Percentiles rank a stretch among this genome's conserved stretches.
phyloP scores from a whole-genome alignment of 2,113 vertebrate genomes.

The Hippocampus guttulatus region DNA sequence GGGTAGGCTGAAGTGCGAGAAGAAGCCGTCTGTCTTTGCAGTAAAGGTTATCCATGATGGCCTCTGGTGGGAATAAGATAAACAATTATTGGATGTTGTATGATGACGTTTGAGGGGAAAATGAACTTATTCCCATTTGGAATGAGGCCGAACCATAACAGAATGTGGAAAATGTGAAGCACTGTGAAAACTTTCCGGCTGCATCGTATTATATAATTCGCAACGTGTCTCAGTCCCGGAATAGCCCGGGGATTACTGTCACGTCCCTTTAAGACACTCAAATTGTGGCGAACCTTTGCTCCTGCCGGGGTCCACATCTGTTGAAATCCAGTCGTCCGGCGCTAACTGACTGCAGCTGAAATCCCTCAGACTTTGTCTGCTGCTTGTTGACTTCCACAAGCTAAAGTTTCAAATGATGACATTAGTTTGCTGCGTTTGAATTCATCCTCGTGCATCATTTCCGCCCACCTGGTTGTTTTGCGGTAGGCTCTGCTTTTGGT shows the following conservation, averaged over 20 bases:
- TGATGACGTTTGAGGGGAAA: no score
- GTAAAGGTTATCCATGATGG: conserved; percentile 17
- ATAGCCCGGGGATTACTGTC: neutral
- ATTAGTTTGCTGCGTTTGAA: neutral
- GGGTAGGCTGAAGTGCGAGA: conserved; percentile 26
- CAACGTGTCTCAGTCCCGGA: no score
- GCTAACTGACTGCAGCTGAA: conserved; percentile 27
- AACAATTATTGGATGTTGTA: no score
- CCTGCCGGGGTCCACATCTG: conserved; percentile 61
- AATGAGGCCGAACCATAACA: no score
- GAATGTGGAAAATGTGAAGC: no score
- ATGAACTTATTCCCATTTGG: no score
- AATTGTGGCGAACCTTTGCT: conserved; percentile 50
- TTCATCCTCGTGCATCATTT: neutral
- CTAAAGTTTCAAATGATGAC: conserved; percentile 13
- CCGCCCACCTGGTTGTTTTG: conserved; percentile 9
- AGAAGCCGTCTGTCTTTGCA: conserved; percentile 34
- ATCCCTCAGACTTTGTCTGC: conserved; percentile 16
- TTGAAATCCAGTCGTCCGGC: conserved; percentile 70
- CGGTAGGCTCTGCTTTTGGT: conserved; percentile 29
- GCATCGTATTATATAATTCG: no score
- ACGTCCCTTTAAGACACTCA: neutral
- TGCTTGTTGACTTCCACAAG: conserved; percentile 21
- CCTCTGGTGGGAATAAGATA: conserved; percentile 21
- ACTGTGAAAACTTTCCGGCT: no score